Evolutionary conservation across 1,140 invertebrate genomes (phyloP).

Genomic region (Nixonia krombeini): DNA sequence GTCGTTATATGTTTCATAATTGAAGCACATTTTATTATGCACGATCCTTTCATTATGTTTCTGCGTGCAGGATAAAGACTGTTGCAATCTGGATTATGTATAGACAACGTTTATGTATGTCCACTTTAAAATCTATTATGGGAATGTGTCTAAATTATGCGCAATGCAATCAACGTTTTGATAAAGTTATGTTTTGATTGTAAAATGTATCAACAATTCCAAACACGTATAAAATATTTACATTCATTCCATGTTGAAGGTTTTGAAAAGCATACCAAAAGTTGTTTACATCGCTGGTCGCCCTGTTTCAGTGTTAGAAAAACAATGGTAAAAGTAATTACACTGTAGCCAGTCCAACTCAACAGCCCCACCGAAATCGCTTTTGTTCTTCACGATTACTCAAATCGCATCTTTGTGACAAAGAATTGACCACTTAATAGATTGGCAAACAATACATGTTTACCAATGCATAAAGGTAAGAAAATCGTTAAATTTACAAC

Average conservation of each 20-base stretch:
- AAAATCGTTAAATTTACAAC: no score
- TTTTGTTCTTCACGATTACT: slow-evolving; percentile 1
- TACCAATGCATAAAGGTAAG: neutral
- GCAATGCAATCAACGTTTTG: no score
- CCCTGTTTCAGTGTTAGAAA: no score
- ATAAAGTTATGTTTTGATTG: no score
- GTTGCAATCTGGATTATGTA: slow-evolving; percentile 14
- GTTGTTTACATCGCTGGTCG: no score
- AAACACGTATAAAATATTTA: no score
- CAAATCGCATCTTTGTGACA: slow-evolving; percentile 12
- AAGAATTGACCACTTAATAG: slow-evolving; percentile 16
- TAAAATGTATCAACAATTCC: no score
- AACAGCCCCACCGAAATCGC: slow-evolving; percentile 13
- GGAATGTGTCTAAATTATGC: no score
- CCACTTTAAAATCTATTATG: neutral
- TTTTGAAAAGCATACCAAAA: no score
- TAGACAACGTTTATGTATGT: slow-evolving; percentile 4
- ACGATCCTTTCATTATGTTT: slow-evolving; percentile 34
- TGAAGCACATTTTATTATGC: slow-evolving; percentile 24
- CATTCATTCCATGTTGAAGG: no score
- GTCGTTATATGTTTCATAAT: slow-evolving; percentile 34
- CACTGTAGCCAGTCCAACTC: slow-evolving; percentile 7
- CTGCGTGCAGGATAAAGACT: slow-evolving; percentile 30
- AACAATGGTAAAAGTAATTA: no score
- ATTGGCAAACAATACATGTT: slow-evolving; percentile 16